These are phyloP conservation scores for Bucorvus abyssinicus DNA, from an alignment of 2,797 vertebrate genomes.

Conservation along the genomic window DNA sequence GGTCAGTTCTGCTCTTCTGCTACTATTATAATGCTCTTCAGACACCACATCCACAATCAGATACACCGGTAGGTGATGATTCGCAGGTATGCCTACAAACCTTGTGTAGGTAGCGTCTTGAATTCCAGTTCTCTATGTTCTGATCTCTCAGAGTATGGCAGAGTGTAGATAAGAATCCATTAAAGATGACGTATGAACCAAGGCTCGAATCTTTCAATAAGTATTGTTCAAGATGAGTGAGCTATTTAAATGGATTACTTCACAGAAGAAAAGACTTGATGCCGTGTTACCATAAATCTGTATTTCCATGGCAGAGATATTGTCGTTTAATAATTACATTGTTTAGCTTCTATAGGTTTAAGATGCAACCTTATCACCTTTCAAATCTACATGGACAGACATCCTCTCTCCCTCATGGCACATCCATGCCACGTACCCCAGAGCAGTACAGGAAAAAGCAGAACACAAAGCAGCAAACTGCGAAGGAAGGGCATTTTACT, in stretches of 20 bases:
- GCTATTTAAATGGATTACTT: slow-evolving; percentile 20
- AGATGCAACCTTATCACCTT: background rate
- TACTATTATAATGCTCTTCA: background rate
- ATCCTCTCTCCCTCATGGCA: background rate
- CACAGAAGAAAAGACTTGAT: slow-evolving; percentile 7
- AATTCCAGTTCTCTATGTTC: background rate
- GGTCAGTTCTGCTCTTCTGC: background rate
- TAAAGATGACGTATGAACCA: slow-evolving; percentile 26
- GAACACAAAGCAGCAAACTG: background rate
- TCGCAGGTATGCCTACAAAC: background rate
- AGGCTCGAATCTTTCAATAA: background rate
- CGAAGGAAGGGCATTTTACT: background rate
- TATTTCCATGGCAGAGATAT: background rate
- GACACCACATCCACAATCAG: background rate
- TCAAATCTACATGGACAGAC: background rate
- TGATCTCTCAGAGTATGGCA: background rate
- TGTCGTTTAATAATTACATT: slow-evolving; percentile 23
- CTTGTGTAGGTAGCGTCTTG: background rate
- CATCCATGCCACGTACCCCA: background rate
- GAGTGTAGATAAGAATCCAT: slow-evolving; percentile 8
- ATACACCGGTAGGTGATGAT: background rate
- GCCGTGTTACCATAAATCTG: slow-evolving; percentile 19
- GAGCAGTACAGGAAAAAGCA: background rate
- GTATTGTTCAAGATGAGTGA: slow-evolving; percentile 18
- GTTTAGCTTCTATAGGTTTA: background rate